Conservation (phyloP, 1,140 invertebrate species). For the Drosophila triauraria region DNA sequence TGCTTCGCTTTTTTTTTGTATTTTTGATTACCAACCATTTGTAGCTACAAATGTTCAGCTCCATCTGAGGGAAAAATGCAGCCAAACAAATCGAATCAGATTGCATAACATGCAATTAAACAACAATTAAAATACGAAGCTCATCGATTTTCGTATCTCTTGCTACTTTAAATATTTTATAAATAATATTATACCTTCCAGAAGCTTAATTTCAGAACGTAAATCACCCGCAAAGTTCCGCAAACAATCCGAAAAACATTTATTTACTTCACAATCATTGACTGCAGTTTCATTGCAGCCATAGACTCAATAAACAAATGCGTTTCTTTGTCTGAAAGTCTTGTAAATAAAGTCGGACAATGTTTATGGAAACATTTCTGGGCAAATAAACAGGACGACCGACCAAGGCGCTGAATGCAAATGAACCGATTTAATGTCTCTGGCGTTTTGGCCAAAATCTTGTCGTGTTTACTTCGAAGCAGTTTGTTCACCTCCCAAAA, state of each 20-base stretch:
- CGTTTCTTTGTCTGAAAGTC: conserved; percentile 37
- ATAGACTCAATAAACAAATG: conserved; percentile 28
- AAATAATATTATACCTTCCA: not conserved
- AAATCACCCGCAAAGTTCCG: conserved; percentile 10
- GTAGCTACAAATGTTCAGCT: conserved; percentile 35
- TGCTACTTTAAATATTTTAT: too few species aligned
- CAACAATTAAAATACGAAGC: not conserved
- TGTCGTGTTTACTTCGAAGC: conserved; percentile 34
- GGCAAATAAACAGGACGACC: conserved; percentile 64
- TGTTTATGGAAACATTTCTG: conserved; percentile 65
- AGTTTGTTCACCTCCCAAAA: conserved; percentile 62
- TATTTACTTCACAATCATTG: conserved; percentile 33
- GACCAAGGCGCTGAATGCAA: conserved; percentile 37
- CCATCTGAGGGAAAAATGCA: conserved; percentile 10
- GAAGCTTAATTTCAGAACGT: not conserved
- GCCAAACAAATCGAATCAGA: conserved; percentile 18
- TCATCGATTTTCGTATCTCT: too few species aligned
- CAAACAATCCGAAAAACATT: conserved; percentile 7
- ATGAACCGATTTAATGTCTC: conserved; percentile 39
- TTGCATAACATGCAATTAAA: not conserved
- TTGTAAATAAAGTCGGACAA: conserved; percentile 42
- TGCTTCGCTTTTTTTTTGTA: conserved; percentile 3
- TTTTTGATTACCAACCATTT: conserved; percentile 20
- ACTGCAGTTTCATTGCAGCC: conserved; percentile 32
- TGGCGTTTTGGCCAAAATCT: conserved; percentile 43